Evolutionary conservation across 2,888 invertebrate genomes (phyloP).

Genomic region (Aelia acuminata): DNA sequence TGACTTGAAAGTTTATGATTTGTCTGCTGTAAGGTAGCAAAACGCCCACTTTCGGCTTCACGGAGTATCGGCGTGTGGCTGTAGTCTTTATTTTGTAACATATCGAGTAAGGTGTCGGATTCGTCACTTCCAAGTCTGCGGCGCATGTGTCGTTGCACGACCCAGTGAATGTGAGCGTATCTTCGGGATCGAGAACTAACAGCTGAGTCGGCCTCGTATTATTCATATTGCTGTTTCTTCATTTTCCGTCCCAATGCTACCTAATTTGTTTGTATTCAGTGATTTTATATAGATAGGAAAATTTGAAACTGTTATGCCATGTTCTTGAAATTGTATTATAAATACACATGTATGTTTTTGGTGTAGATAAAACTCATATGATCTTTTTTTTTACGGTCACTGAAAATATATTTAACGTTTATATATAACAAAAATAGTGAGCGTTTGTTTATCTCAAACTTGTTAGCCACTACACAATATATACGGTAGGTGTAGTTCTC

Average conservation of each 20-base stretch:
- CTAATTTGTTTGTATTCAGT: constrained; percentile 28
- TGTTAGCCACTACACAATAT: no score
- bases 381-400: no score
- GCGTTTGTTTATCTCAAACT: no score
- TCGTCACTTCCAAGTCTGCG: constrained; percentile 60
- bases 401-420: no score
- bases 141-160: constrained; percentile 54
- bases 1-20: constrained; percentile 59
- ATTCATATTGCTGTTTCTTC: constrained; percentile 35
- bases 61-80: constrained; percentile 60
- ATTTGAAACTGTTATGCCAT: constrained; percentile 29
- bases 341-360: constrained; percentile 14
- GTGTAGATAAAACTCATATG: constrained; percentile 6
- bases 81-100: constrained; percentile 64
- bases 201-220: constrained; percentile 55
- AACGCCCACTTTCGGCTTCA: constrained; percentile 61
- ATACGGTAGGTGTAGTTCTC: no score
- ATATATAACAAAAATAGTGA: no score
- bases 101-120: constrained; percentile 63
- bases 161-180: constrained; percentile 58
- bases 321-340: neutral
- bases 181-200: constrained; percentile 62
- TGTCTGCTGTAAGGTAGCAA: constrained; percentile 61
- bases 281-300: constrained; percentile 50
- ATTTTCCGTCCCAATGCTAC: neutral